Evolutionary conservation across 1,140 invertebrate genomes (phyloP), one percentile per base, ranked within the genome.

Genomic region (Ceratina calcarata): DNA sequence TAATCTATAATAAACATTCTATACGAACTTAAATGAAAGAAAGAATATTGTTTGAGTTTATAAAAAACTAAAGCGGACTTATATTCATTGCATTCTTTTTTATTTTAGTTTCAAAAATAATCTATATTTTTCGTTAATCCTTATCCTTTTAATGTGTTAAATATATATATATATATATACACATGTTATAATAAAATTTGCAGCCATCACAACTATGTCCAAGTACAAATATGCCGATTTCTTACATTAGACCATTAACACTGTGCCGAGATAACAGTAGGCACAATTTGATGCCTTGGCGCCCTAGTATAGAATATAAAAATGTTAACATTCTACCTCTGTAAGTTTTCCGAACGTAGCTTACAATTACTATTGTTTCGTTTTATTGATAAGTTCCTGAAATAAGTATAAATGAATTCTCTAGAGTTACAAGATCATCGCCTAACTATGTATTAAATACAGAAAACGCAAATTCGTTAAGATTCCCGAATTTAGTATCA

Each of bases 401-500:
- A 74, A 24, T 69, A 69, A 55, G 24, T 55, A 37, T 45, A 0
- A 16, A 45, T 64, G 4, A 37, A 24, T 72, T 18, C 86, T 79
- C 8, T 20, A 92, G 91, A 55, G 82, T 79, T 4, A 82, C 86
- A 76, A 90, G 88, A 51, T 72, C 88, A 64, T 81, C 88, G 32
- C 83, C 85, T 6, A 92, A 64, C 76, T 91, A 90, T 78, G 49
- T 83, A 15, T 81, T 90, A 58, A 85, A 91, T 76, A 77, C 83
- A 27, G 22, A 70, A 0, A 83, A 37, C 57, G 95, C 95, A 95
- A 94, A 94, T 13, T 95, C 95, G 0, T 91, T 97, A 72, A 95
- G 95, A 76, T 97, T 97, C 88, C 97, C 97, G 0, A 97, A 97
- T 92, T 88, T 97, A 77, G 95, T 97, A 49, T 96, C 95, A 0